These are phyloP conservation scores for Radopholus similis DNA, from an alignment of 1,140 invertebrate species.

Conservation along the genomic window DNA sequence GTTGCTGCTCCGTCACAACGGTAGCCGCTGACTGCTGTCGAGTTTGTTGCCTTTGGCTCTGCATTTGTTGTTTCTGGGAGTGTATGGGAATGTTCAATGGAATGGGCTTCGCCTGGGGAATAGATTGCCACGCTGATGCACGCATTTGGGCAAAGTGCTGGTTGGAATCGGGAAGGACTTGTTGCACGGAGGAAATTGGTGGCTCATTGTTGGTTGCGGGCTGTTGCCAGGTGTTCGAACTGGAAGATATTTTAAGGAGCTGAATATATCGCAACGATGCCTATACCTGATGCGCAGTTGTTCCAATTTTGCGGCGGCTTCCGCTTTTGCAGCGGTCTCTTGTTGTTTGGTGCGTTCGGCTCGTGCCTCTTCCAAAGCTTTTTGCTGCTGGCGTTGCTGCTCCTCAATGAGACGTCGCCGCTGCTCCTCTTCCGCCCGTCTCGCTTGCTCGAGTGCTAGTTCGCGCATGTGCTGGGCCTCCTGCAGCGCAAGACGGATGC, in stretches of 20 bases:
- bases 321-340: conserved; percentile 6
- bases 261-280: not conserved
- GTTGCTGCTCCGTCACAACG: conserved; percentile 8
- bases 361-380: conserved; percentile 9
- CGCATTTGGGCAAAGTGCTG: no score
- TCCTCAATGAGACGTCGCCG: conserved; percentile 24
- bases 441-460: conserved; percentile 8
- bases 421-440: conserved; percentile 29
- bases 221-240: not conserved
- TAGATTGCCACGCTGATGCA: no score
- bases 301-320: conserved; percentile 20
- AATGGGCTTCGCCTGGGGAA: no score
- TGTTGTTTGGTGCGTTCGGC: not conserved
- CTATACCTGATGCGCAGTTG: not conserved
- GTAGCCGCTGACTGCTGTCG: not conserved
- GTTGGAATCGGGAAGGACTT: no score
- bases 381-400: conserved; percentile 26
- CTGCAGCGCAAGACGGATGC: conserved; percentile 13
- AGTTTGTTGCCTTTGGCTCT: not conserved
- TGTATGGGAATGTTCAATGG: no score
- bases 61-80: no score
- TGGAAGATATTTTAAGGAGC: not conserved
- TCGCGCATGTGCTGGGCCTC: conserved; percentile 18
- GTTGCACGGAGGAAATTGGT: no score
- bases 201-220: no score